Evolutionary conservation across 2,113 vertebrate species (phyloP).

Genomic region (Myotis lucifugus): DNA sequence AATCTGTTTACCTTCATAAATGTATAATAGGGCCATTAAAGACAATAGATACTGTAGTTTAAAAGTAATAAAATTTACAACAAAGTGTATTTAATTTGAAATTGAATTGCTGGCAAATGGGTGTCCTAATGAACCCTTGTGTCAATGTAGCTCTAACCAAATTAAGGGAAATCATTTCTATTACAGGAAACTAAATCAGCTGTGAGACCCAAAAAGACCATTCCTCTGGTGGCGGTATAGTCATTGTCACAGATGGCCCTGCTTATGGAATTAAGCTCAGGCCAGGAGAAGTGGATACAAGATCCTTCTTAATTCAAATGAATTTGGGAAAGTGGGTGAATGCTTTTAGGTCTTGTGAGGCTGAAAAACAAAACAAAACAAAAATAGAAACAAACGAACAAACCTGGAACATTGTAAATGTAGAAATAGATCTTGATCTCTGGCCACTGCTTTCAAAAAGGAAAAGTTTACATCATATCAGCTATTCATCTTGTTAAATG

Average conservation of each 20-base stretch:
- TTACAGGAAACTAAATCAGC: slow-evolving; percentile 83
- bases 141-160: slow-evolving; percentile 83
- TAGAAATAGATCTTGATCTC: neutral
- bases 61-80: slow-evolving; percentile 89
- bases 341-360: neutral
- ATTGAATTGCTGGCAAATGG: slow-evolving; percentile 88
- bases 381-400: neutral
- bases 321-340: slow-evolving; percentile 40
- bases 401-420: neutral
- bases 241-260: slow-evolving; percentile 69
- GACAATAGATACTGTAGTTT: slow-evolving; percentile 89
- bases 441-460: neutral
- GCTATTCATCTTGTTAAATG: neutral
- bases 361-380: neutral
- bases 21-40: slow-evolving; percentile 86
- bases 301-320: slow-evolving; percentile 36
- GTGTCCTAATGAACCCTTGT: slow-evolving; percentile 85
- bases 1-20: slow-evolving; percentile 88
- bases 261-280: slow-evolving; percentile 55
- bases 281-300: slow-evolving; percentile 49
- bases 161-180: slow-evolving; percentile 86
- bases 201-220: slow-evolving; percentile 77
- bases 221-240: slow-evolving; percentile 66
- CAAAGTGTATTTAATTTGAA: slow-evolving; percentile 90
- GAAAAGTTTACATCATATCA: neutral